Conservation (phyloP, 2,888 invertebrate species). For the Parelbella ahira region DNA sequence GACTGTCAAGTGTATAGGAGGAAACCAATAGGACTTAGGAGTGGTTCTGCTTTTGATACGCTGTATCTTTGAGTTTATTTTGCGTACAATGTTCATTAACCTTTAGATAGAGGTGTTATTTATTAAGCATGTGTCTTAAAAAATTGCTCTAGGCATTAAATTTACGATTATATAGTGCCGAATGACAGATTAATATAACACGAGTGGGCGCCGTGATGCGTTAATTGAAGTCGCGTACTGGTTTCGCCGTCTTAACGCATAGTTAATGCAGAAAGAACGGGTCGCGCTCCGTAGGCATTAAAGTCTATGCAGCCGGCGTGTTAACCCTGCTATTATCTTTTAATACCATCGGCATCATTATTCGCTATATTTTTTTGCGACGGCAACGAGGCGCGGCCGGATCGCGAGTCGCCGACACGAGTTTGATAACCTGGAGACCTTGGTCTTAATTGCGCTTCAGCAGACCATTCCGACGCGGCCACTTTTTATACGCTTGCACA, state of each 20-base stretch:
- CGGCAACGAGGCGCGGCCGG: conserved; percentile 64
- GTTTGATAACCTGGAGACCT: conserved; percentile 81
- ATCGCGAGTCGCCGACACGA: conserved; percentile 66
- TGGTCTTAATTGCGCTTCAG: conserved; percentile 80
- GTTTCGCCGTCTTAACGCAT: conserved; percentile 34
- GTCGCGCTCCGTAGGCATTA: conserved; percentile 44
- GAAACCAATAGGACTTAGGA: conserved; percentile 72
- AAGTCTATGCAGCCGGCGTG: conserved; percentile 59
- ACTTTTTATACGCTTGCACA: conserved; percentile 79
- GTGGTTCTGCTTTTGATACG: conserved; percentile 56
- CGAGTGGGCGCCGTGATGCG: conserved; percentile 16
- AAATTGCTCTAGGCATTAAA: not conserved
- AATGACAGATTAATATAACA: conserved; percentile 10
- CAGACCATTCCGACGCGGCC: conserved; percentile 74
- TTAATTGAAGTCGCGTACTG: conserved; percentile 28
- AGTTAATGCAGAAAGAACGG: conserved; percentile 39
- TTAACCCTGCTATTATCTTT: conserved; percentile 72
- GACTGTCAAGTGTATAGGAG: conserved; percentile 72
- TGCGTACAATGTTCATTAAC: conserved; percentile 29
- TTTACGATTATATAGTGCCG: conserved; percentile 5
- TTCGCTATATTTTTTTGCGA: conserved; percentile 75
- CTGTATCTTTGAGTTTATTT: conserved; percentile 67
- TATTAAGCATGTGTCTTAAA: conserved; percentile 1
- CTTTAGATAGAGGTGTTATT: not conserved
- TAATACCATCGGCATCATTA: conserved; percentile 77